These are phyloP conservation scores for Neodiprion fabricii DNA, from an alignment of 1,140 invertebrate species.

Conservation along the genomic window DNA sequence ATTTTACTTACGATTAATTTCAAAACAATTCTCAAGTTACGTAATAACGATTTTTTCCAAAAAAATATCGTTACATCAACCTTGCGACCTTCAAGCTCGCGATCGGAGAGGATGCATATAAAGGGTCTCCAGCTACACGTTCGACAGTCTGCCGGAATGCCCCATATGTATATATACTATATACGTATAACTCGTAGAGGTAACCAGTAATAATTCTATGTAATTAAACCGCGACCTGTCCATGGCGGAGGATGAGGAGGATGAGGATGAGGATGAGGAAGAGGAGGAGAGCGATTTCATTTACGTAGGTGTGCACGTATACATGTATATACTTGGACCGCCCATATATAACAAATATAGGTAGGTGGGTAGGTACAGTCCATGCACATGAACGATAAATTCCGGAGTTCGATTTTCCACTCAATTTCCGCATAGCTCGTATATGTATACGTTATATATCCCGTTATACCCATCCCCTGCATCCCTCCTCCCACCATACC, in stretches of 20 bases:
- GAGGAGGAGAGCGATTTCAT: background rate
- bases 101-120: too few relatives aligned
- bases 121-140: too few relatives aligned
- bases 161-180: too few relatives aligned
- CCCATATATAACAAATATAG: background rate
- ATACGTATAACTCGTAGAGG: too few relatives aligned
- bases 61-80: too few relatives aligned
- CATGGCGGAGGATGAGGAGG: too few relatives aligned
- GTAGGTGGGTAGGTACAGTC: background rate
- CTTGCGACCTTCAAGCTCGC: too few relatives aligned
- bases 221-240: background rate
- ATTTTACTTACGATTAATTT: too few relatives aligned
- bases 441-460: background rate
- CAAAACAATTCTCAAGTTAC: too few relatives aligned
- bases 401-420: background rate
- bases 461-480: background rate
- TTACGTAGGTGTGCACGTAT: background rate
- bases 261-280: too few relatives aligned
- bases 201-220: background rate
- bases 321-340: background rate
- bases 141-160: too few relatives aligned
- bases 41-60: too few relatives aligned
- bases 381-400: constrained; percentile 1
- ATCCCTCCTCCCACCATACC: background rate
- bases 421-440: background rate